A percentile compares a stretch with the other conserved stretches of the same genome.
Evolutionary conservation across 2,888 invertebrate genomes (phyloP).

Genomic region (Andrena camellia): DNA sequence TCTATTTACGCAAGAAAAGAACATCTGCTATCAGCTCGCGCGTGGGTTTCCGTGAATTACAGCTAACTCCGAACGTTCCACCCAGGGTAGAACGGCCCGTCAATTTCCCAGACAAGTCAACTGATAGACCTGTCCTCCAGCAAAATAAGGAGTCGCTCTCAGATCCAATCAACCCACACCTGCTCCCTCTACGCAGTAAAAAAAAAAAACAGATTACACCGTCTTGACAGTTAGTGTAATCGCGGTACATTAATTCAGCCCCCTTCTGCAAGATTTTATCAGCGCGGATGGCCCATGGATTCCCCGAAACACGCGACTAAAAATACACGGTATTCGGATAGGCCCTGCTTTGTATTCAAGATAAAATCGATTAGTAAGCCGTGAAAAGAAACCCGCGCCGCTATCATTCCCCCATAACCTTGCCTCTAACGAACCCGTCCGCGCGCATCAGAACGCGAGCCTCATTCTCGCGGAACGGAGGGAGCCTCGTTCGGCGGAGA

Average conservation of each 20-base stretch:
- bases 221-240: neutral
- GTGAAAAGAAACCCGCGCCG: neutral
- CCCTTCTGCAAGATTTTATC: slow-evolving; percentile 3
- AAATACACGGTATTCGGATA: neutral
- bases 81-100: no score
- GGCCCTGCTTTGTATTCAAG: neutral
- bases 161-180: neutral
- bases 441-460: slow-evolving; percentile 25
- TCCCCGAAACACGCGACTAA: neutral
- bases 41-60: no score
- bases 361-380: slow-evolving; percentile 32
- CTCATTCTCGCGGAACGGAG: slow-evolving; percentile 30
- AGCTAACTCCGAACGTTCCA: no score
- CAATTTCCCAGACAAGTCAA: no score
- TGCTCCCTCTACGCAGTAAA: neutral
- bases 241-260: neutral
- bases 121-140: neutral
- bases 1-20: neutral
- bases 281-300: neutral
- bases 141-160: neutral
- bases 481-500: slow-evolving; percentile 28
- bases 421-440: slow-evolving; percentile 47
- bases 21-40: no score
- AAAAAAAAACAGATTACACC: neutral
- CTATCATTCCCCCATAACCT: slow-evolving; percentile 13